Evolutionary conservation across 1,140 invertebrate species (phyloP).

Genomic region (Charaxes varanes): DNA sequence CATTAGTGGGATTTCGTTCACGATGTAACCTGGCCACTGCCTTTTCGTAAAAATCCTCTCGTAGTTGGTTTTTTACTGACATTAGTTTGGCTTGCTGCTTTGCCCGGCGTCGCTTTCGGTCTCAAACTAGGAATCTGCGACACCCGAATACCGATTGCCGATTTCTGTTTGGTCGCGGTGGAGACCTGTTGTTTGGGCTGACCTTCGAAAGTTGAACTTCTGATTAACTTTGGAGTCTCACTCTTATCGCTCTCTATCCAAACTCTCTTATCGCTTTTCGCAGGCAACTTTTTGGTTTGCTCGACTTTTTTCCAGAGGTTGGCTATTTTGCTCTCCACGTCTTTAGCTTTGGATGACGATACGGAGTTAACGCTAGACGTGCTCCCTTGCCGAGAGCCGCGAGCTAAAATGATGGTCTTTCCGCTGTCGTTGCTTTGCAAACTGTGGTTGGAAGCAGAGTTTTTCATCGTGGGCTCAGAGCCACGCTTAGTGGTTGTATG

Average conservation of each 20-base stretch:
- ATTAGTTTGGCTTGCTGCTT: slow-evolving; percentile 19
- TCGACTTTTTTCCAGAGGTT: slow-evolving; percentile 91
- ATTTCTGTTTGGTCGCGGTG: slow-evolving; percentile 60
- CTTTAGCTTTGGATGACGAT: slow-evolving; percentile 75
- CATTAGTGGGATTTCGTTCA: slow-evolving; percentile 16
- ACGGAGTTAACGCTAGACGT: slow-evolving; percentile 77
- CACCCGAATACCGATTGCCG: slow-evolving; percentile 63
- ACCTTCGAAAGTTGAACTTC: slow-evolving; percentile 84
- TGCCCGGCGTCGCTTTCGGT: slow-evolving; percentile 32
- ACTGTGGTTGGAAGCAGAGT: slow-evolving; percentile 74
- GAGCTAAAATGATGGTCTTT: slow-evolving; percentile 59
- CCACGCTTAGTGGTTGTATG: slow-evolving; percentile 34
- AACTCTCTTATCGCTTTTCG: slow-evolving; percentile 77
- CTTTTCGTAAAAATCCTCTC: slow-evolving; percentile 41
- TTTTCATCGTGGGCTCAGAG: slow-evolving; percentile 55
- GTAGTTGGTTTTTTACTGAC: slow-evolving; percentile 34
- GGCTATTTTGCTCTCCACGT: slow-evolving; percentile 90
- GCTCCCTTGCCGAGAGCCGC: slow-evolving; percentile 73
- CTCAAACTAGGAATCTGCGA: slow-evolving; percentile 55
- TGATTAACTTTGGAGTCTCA: slow-evolving; percentile 71
- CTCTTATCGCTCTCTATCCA: slow-evolving; percentile 75
- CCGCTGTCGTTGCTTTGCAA: slow-evolving; percentile 72
- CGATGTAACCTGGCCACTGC: slow-evolving; percentile 36
- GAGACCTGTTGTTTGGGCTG: slow-evolving; percentile 64
- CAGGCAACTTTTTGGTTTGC: slow-evolving; percentile 79